Evolutionary conservation across 2,113 vertebrate species (phyloP).

Genomic region (Neodon shergylaensis): DNA sequence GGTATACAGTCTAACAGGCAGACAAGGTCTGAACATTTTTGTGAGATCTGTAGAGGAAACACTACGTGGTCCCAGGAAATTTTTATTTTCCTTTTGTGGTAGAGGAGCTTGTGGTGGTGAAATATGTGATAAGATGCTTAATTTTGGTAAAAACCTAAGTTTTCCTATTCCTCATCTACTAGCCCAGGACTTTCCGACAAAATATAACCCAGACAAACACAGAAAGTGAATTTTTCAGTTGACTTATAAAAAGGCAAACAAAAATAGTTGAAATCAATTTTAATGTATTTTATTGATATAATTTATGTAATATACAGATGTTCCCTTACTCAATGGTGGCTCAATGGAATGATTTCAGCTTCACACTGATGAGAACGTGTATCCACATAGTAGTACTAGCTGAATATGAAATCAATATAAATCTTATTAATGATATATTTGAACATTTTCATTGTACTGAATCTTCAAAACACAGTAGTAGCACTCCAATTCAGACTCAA

Average conservation of each 20-base stretch:
- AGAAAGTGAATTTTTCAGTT: not conserved
- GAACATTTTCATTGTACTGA: not conserved
- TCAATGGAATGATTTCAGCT: not conserved
- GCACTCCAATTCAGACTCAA: not conserved
- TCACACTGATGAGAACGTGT: not conserved
- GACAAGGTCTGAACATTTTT: not conserved
- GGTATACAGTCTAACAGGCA: not conserved
- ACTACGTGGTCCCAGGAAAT: not conserved
- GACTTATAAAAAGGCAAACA: not conserved
- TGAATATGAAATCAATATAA: not conserved
- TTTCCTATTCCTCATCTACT: not conserved
- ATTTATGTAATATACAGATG: not conserved
- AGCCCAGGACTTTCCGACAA: not conserved
- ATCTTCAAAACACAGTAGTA: not conserved
- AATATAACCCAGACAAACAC: not conserved
- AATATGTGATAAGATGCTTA: not conserved
- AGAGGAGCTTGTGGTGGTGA: not conserved
- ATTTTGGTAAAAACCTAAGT: slow-evolving; percentile 4
- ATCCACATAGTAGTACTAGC: not conserved
- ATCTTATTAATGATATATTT: not conserved
- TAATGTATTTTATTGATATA: not conserved
- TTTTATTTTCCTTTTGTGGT: not conserved
- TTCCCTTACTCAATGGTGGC: not conserved
- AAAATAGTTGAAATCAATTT: slow-evolving; percentile 37
- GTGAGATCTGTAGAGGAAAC: not conserved